Base-by-base conservation (phyloP, 2,888 invertebrate species). In the Stenoptilia bipunctidactyla region DNA sequence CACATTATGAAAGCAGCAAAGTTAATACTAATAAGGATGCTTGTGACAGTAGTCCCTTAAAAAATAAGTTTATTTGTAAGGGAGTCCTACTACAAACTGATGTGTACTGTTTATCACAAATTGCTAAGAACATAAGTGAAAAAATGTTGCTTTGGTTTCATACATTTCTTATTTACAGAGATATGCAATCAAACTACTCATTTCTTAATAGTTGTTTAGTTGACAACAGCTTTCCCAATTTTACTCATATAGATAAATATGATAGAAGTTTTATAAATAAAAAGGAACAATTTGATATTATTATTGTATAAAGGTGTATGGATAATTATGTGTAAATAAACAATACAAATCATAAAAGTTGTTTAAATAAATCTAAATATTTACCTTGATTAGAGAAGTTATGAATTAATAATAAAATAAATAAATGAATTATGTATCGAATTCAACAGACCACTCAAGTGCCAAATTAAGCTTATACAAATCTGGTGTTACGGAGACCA, bases 121-220 rank as follows among this genome's bases (percentile, higher is more conserved):
- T 72, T 27, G 57, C 60, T 45, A 46, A 46, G 2, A n/a, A 38
- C 8, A 40, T 45, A 39, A 47, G 55, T 37, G 55, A 53, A 44
- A 47, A 50, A 15, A 58, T 53, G 20, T 43, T 66, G 13, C 15
- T 61, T 15, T 71, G 72, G 72, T 61, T 71, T 45, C 44, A 62
- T 1, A 55, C 61, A 33, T 68, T 55, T 50, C 44, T 64, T 1
- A 42, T 58, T 14, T 42, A 45, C 8, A 67, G 66, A 48, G 66
- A 68, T 44, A 30, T 61, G 34, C 61, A 60, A 39, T 50, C 53
- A 20, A 40, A 45, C n/a, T 60, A 52, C 37, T 48, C 37, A 20
- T 65, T 50, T 87, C 76, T 49, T 9, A 49, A 40, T 37, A 51
- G 52, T 37, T 54, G 53, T 39, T 45, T 54, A 13, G 46, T 51